Evolutionary conservation across 2,797 vertebrate species (phyloP), one percentile per base, ranked within the genome.

Genomic region (Mormyrops boulengeri): DNA sequence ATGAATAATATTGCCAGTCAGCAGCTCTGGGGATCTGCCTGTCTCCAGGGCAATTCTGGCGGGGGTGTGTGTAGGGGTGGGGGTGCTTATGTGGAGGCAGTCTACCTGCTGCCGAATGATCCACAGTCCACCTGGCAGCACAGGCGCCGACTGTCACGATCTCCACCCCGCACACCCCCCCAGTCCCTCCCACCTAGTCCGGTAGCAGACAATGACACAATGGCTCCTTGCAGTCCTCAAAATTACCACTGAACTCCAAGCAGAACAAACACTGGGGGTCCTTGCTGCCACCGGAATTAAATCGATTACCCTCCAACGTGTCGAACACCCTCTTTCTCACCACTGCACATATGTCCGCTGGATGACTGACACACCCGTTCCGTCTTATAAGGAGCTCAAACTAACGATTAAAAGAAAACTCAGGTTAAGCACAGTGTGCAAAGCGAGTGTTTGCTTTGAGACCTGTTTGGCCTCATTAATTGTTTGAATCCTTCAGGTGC

Each of bases 391-490:
- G 77, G 3, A 3, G 44, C 11, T 17, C 44, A 17, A 84, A 30
- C 55, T 41, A 26, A 49, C 1, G 12, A 89, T 86, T 34, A 26
- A 38, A 84, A 77, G 41, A 89, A 93, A 88, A 93, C 92, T 52
- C 38, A 47, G 57, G 62, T 57, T 6, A 4, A n/a, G 52, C 88
- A 84, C 52, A 22, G 19, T 89, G 93, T 90, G 92, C 89, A 90
- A 88, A 85, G 88, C 87, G 52, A 60, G 52, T 94, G 94, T 95
- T 95, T 95, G 94, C 91, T 94, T 91, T 91, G 85, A 53, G 89
- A 93, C 89, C 90, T 92, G 92, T 94, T 92, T 53, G 86, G 91
- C 93, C 92, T 89, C 93, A 92, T 94, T 92, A 92, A 91, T 91
- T 91, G 91, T 92, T 92, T 87, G n/a, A 57, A 41, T n/a, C 30